Evolutionary conservation across 2,888 invertebrate genomes (phyloP).

Genomic region (Ecliptopera silaceata): DNA sequence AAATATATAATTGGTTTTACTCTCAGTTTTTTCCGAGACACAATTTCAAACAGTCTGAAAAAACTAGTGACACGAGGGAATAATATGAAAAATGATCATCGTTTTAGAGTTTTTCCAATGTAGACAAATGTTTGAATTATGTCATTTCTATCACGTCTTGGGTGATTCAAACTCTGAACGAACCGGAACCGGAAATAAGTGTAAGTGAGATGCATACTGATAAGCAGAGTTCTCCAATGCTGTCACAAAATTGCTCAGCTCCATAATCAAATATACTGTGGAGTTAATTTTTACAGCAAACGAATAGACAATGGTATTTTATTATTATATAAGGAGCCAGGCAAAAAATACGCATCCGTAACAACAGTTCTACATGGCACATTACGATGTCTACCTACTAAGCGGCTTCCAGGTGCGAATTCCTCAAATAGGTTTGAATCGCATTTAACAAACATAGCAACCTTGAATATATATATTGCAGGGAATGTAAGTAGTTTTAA

Average conservation of each 20-base stretch:
- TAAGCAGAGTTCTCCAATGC: background rate
- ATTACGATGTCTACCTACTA: no score
- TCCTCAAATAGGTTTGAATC: no score
- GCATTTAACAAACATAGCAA: no score
- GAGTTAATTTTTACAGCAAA: no score
- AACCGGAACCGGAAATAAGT: background rate
- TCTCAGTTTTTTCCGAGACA: background rate
- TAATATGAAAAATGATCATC: background rate
- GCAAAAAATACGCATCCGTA: no score
- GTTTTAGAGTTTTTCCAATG: background rate
- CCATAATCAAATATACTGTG: background rate
- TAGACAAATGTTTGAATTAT: background rate
- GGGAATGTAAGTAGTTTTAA: no score
- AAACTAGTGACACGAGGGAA: background rate
- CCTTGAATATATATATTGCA: no score
- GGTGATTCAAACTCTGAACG: background rate
- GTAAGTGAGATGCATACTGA: background rate
- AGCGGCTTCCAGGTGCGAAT: no score
- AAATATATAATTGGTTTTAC: background rate
- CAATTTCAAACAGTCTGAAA: background rate
- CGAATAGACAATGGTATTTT: no score
- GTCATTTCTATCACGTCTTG: conserved; percentile 1
- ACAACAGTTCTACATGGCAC: no score
- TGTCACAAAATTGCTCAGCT: background rate
- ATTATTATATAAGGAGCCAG: no score